These are phyloP conservation scores for Hyposoter dolosus DNA, from an alignment of 2,888 invertebrate genomes.

Conservation along the genomic window DNA sequence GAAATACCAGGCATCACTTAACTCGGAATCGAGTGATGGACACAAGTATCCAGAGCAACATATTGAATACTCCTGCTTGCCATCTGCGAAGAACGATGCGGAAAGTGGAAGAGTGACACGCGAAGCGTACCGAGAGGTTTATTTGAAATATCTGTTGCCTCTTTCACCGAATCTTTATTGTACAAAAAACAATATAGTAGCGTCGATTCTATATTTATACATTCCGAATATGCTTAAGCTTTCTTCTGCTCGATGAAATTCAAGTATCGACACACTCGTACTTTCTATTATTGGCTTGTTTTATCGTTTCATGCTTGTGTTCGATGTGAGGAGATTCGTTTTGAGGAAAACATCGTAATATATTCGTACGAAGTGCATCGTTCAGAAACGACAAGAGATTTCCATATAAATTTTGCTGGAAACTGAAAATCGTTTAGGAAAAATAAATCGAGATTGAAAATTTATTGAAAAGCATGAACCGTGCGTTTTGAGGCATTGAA, in stretches of 20 bases:
- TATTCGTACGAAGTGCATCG: not conserved
- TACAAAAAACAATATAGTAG: slow-evolving; percentile 22
- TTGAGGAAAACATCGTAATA: not conserved
- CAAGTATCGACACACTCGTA: not conserved
- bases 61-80: slow-evolving; percentile 7
- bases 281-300: slow-evolving; percentile 24
- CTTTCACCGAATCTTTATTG: slow-evolving; percentile 36
- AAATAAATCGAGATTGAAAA: not conserved
- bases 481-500: not conserved
- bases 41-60: slow-evolving; percentile 9
- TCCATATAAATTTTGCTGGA: not conserved
- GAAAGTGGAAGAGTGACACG: not conserved
- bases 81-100: slow-evolving; percentile 4
- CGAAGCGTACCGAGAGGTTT: not conserved
- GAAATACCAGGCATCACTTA: slow-evolving; percentile 23
- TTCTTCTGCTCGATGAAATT: slow-evolving; percentile 21
- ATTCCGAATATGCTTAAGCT: not conserved
- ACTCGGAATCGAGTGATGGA: slow-evolving; percentile 24
- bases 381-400: not conserved
- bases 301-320: slow-evolving; percentile 27
- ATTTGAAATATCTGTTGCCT: slow-evolving; percentile 48
- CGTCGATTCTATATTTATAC: slow-evolving; percentile 31
- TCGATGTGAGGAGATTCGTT: slow-evolving; percentile 15
- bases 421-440: not conserved
- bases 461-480: not conserved